Percentiles rank a stretch among this genome's conserved stretches.
These are phyloP conservation scores for Pyrgilauda ruficollis DNA, from an alignment of 2,113 vertebrate genomes.

Conservation along the genomic window DNA sequence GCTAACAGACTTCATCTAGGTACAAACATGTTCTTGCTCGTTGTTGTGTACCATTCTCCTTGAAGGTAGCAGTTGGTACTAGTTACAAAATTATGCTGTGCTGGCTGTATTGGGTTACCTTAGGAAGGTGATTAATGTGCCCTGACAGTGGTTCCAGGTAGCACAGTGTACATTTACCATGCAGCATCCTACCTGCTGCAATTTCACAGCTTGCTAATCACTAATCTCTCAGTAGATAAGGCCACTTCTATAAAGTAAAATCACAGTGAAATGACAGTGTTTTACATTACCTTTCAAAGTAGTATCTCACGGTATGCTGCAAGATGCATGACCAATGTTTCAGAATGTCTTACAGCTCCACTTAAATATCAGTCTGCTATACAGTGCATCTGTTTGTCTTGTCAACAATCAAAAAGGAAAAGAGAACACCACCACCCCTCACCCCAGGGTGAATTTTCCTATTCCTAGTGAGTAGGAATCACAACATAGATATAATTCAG, in stretches of 20 bases:
- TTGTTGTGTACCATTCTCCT: too few species aligned
- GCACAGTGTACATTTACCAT: neutral
- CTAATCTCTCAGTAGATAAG: neutral
- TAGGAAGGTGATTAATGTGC: neutral
- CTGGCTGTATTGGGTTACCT: neutral
- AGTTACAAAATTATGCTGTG: neutral
- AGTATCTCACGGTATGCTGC: neutral
- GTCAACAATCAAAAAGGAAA: neutral
- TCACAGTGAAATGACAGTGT: neutral
- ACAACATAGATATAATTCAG: neutral
- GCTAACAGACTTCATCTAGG: neutral
- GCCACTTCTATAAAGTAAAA: neutral
- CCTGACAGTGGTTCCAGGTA: neutral
- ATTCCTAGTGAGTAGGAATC: neutral
- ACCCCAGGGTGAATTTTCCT: neutral
- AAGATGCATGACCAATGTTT: neutral
- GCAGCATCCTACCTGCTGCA: neutral
- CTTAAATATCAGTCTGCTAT: neutral
- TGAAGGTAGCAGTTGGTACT: neutral
- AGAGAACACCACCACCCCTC: neutral
- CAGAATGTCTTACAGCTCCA: neutral
- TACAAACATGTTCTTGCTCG: neutral
- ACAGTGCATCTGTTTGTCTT: neutral
- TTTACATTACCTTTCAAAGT: neutral
- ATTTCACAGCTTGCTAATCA: neutral